These are phyloP conservation scores for Aurelia sp. DNA, from an alignment of 30 jellyfish, hydroid and myxozoan species.

Conservation along the genomic window DNA sequence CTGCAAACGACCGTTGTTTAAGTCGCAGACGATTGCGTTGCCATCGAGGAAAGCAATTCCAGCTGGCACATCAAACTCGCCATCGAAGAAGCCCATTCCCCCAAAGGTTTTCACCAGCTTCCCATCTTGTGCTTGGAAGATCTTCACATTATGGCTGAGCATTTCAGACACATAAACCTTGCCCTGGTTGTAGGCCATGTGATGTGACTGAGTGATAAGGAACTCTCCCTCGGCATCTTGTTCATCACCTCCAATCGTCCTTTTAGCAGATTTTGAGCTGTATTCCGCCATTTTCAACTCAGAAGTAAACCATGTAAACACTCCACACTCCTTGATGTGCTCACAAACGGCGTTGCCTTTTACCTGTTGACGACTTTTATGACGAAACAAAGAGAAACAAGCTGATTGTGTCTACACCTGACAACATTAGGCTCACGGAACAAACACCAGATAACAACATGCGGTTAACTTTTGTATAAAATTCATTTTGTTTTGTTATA, in stretches of 20 bases:
- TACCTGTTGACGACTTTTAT: too few relatives aligned
- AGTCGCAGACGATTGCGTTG: constrained; percentile 47
- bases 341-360: too few relatives aligned
- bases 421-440: too few relatives aligned
- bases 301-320: too few relatives aligned
- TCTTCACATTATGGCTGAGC: constrained; percentile 69
- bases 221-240: constrained; percentile 53
- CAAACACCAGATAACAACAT: too few relatives aligned
- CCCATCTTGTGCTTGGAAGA: constrained; percentile 61
- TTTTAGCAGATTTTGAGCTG: constrained; percentile 34
- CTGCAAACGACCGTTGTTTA: constrained; percentile 60
- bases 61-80: constrained; percentile 66
- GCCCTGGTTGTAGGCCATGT: constrained; percentile 65
- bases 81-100: constrained; percentile 69
- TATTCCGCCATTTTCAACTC: constrained; percentile 59
- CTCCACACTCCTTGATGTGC: too few relatives aligned
- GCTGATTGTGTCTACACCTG: too few relatives aligned
- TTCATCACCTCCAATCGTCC: constrained; percentile 54
- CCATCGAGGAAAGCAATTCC: constrained; percentile 69
- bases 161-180: constrained; percentile 62
- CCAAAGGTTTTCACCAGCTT: constrained; percentile 48
- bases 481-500: too few relatives aligned
- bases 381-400: too few relatives aligned
- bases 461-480: too few relatives aligned
- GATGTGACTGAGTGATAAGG: constrained; percentile 81